Conservation (phyloP, 2,797 vertebrate species). For the Anisognathus igniventris region DNA sequence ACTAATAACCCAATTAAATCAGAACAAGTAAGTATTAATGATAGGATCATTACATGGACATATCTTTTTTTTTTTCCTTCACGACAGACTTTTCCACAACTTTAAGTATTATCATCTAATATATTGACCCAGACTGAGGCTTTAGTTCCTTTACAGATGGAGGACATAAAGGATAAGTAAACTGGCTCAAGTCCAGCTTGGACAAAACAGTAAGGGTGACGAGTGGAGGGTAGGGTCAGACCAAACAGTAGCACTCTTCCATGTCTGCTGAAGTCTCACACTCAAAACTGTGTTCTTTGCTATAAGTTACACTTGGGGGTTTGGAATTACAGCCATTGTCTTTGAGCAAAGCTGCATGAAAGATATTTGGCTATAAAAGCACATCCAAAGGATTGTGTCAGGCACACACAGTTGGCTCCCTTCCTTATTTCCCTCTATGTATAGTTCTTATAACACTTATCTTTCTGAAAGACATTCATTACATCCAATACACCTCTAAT, state of each 20-base stretch:
- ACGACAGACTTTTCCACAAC: background rate
- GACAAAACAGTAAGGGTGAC: background rate
- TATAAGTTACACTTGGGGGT: background rate
- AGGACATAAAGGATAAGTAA: background rate
- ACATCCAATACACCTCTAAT: background rate
- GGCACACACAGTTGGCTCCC: background rate
- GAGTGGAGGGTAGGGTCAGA: background rate
- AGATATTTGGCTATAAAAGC: background rate
- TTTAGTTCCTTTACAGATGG: background rate
- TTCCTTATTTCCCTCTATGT: background rate
- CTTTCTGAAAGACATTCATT: background rate
- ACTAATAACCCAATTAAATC: background rate
- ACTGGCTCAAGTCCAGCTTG: background rate
- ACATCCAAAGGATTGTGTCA: background rate
- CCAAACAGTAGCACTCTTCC: background rate
- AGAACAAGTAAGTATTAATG: background rate
- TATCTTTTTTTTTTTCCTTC: background rate
- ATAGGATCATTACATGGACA: background rate
- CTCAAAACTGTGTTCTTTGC: background rate
- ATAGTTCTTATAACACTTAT: background rate
- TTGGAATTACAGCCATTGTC: background rate
- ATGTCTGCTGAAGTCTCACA: background rate
- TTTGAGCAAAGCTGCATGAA: background rate
- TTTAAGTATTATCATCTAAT: background rate
- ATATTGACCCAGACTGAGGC: background rate